Evolutionary conservation across 2,113 vertebrate genomes (phyloP).

Genomic region (Crotalus horridus): DNA sequence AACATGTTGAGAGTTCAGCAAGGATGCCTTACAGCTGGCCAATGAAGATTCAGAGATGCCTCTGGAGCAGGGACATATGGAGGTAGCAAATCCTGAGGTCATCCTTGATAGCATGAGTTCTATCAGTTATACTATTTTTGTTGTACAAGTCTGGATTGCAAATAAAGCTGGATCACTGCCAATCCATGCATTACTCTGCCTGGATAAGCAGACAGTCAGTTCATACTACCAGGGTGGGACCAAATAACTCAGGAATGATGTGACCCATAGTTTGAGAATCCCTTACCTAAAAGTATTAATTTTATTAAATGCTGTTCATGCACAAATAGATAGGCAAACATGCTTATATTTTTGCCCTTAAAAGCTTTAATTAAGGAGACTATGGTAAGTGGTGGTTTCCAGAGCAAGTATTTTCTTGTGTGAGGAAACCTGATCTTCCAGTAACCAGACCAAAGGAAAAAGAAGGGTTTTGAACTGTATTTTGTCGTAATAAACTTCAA

Average conservation of each 20-base stretch:
- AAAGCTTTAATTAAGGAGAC: neutral
- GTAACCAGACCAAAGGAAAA: neutral
- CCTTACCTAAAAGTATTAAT: neutral
- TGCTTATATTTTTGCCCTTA: neutral
- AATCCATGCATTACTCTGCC: neutral
- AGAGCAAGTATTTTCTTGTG: neutral
- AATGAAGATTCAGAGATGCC: neutral
- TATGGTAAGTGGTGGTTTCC: neutral
- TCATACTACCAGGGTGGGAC: neutral
- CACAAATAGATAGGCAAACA: neutral
- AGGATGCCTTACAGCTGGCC: neutral
- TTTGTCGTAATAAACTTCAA: neutral
- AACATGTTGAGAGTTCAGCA: neutral
- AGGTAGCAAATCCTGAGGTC: neutral
- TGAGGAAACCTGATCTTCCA: neutral
- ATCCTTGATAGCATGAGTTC: neutral
- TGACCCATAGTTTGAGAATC: neutral
- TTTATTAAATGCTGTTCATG: neutral
- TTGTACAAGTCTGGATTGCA: neutral
- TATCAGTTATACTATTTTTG: neutral
- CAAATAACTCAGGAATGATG: neutral
- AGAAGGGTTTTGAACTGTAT: neutral
- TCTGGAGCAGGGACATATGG: neutral
- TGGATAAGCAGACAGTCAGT: neutral
- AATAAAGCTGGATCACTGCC: neutral